Evolutionary conservation across 2,113 vertebrate species (phyloP).

Genomic region (Saccopteryx bilineata): DNA sequence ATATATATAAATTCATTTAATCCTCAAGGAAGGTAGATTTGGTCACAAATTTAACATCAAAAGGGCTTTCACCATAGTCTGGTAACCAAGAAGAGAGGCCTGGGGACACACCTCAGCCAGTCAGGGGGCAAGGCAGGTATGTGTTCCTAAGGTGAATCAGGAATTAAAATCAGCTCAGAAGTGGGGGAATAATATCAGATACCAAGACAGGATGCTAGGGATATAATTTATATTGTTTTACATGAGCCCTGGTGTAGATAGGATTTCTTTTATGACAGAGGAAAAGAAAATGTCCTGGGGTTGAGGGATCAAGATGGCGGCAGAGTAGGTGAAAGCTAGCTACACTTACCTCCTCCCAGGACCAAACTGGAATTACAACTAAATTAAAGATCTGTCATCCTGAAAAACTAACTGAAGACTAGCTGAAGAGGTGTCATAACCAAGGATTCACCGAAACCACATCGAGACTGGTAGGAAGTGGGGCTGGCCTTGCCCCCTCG

Average conservation of each 20-base stretch:
- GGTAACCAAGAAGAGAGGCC: slow-evolving; percentile 11
- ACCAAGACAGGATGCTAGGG: not conserved
- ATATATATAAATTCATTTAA: not conserved
- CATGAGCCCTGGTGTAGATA: not conserved
- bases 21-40: slow-evolving; percentile 40
- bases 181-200: not conserved
- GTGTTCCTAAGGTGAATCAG: not conserved
- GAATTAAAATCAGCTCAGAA: slow-evolving; percentile 42
- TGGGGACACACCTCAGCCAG: not conserved
- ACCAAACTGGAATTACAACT: too few species aligned
- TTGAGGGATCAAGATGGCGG: not conserved
- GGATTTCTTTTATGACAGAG: not conserved
- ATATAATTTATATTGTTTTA: not conserved
- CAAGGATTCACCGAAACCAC: too few species aligned
- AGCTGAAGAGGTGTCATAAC: too few species aligned
- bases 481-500: too few species aligned
- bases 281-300: slow-evolving; percentile 33
- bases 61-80: slow-evolving; percentile 10
- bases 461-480: too few species aligned
- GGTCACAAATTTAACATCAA: not conserved
- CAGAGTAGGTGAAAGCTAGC: too few species aligned
- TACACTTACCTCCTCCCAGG: too few species aligned
- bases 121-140: not conserved
- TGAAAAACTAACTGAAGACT: too few species aligned
- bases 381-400: too few species aligned